These are phyloP conservation scores for Minunthozetes semirufus DNA, from an alignment of 2,888 invertebrate genomes.

Conservation along the genomic window DNA sequence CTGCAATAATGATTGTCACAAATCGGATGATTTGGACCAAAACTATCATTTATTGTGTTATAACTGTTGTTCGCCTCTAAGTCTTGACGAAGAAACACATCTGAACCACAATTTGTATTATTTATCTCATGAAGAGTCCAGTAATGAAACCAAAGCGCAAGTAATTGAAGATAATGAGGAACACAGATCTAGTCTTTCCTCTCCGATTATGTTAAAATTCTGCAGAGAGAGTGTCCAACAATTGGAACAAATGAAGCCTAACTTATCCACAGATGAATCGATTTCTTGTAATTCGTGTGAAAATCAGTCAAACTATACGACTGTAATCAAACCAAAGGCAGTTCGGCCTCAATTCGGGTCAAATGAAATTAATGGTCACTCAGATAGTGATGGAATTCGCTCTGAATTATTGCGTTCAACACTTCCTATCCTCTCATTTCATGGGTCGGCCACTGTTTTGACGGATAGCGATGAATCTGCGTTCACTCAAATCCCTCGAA, in stretches of 20 bases:
- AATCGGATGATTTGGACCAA: background rate
- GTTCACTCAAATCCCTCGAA: constrained; percentile 16
- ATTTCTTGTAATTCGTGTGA: background rate
- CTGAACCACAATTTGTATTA: constrained; percentile 6
- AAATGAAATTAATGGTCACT: background rate
- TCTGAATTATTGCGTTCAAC: background rate
- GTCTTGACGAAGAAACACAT: constrained; percentile 15
- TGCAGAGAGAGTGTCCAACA: background rate
- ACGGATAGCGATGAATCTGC: constrained; percentile 18
- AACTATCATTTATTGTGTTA: constrained; percentile 19
- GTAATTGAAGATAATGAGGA: background rate
- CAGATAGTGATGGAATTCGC: background rate
- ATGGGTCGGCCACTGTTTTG: constrained; percentile 5
- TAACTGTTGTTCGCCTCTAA: constrained; percentile 27
- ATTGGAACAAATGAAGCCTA: background rate
- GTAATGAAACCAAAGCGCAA: background rate
- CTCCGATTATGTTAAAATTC: constrained; percentile 16
- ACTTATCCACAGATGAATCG: background rate
- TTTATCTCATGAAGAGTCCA: constrained; percentile 2
- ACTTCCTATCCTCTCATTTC: constrained; percentile 19
- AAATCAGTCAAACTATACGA: constrained; percentile 15
- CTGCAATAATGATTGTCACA: background rate
- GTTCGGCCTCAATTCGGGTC: constrained; percentile 34
- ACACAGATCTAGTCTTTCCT: constrained; percentile 10
- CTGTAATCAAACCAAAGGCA: constrained; percentile 42